Conservation (phyloP, 2,888 invertebrate species). For the Deilephila porcellus region DNA sequence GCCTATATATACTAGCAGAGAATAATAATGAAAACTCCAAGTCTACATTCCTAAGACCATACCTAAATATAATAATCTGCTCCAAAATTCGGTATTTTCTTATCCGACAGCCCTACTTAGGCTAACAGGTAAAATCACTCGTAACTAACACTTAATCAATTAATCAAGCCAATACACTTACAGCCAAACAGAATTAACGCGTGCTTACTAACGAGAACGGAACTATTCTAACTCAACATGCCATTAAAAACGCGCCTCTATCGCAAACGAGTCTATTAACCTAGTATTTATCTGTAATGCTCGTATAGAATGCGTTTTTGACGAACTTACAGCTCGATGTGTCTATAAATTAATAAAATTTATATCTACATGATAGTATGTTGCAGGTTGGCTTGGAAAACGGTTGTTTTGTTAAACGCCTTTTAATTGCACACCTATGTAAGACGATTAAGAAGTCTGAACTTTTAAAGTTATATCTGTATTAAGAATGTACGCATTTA, state of each 20-base stretch:
- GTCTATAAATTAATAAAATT: conserved; percentile 63
- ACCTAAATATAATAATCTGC: no score
- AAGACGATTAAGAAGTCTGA: no score
- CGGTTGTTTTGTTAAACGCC: neutral
- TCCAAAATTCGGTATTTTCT: no score
- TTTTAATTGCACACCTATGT: neutral
- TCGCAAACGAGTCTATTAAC: conserved; percentile 40
- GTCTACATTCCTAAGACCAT: no score
- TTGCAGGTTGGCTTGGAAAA: neutral
- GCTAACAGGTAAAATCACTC: conserved; percentile 21
- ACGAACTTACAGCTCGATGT: conserved; percentile 48
- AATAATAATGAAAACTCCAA: no score
- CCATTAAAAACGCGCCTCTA: conserved; percentile 25
- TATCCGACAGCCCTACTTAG: neutral
- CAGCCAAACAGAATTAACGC: conserved; percentile 28
- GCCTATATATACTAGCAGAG: no score
- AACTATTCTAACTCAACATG: conserved; percentile 22
- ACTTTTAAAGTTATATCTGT: no score
- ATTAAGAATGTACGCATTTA: no score
- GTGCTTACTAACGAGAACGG: conserved; percentile 18
- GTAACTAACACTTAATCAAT: conserved; percentile 26
- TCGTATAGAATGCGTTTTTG: conserved; percentile 49
- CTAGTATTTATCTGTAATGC: conserved; percentile 42
- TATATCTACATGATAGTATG: conserved; percentile 25
- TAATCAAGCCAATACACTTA: conserved; percentile 22